Percentiles rank a stretch among this genome's conserved stretches.
These are phyloP conservation scores for Enteromius treurensis DNA, from an alignment of 2,797 vertebrate species.

Conservation along the genomic window DNA sequence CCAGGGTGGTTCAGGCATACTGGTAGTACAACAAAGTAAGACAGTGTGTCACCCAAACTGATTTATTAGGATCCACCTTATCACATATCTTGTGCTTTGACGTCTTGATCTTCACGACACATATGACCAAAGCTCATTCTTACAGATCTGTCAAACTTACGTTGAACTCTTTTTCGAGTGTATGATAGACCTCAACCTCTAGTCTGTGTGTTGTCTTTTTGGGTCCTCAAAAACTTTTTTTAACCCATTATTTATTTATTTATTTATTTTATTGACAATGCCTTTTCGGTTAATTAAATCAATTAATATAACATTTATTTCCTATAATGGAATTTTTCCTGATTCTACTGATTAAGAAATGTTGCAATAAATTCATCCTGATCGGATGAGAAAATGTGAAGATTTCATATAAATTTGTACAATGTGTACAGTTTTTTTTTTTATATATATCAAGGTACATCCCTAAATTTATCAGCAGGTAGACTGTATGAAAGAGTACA, in stretches of 20 bases:
- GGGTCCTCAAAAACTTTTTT: background rate
- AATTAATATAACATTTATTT: background rate
- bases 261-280: no score
- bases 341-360: background rate
- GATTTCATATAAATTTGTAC: background rate
- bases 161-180: background rate
- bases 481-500: background rate
- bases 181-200: background rate
- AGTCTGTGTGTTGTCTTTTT: background rate
- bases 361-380: background rate
- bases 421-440: background rate
- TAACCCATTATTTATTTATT: background rate
- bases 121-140: background rate
- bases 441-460: background rate
- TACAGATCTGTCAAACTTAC: background rate
- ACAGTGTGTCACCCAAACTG: conserved; percentile 32
- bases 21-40: background rate
- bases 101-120: background rate
- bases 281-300: background rate
- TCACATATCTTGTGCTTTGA: background rate
- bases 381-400: background rate
- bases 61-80: conserved; percentile 17
- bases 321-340: background rate
- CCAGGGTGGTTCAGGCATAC: conserved; percentile 44
- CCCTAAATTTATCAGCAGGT: background rate